Evolutionary conservation across 2,113 vertebrate genomes (phyloP).

Genomic region (Todiramphus chloris): DNA sequence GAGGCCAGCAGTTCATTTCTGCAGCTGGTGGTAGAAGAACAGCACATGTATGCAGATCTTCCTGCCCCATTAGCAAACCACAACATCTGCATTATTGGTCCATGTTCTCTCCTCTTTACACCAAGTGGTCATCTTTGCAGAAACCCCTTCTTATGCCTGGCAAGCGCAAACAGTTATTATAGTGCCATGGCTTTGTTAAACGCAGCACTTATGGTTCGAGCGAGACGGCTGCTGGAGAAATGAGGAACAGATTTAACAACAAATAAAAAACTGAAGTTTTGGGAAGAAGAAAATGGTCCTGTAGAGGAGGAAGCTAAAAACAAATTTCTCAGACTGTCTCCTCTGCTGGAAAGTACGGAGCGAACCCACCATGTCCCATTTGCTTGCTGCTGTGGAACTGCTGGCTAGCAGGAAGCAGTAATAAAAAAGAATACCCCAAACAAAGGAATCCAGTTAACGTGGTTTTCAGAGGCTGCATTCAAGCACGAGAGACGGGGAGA

Average conservation of each 20-base stretch:
- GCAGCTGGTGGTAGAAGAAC: background rate
- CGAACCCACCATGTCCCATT: background rate
- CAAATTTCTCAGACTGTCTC: background rate
- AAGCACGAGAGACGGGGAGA: accelerated
- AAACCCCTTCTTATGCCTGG: background rate
- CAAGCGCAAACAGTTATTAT: background rate
- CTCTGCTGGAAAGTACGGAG: background rate
- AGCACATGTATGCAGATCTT: background rate
- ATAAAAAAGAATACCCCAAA: background rate
- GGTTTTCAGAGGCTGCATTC: background rate
- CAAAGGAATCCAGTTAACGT: background rate
- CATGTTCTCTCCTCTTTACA: background rate
- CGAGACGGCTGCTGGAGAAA: background rate
- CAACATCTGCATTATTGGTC: background rate
- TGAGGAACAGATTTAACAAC: background rate
- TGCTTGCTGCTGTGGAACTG: background rate
- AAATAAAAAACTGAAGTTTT: background rate
- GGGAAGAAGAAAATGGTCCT: background rate
- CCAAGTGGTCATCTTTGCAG: background rate
- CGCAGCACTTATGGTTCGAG: background rate
- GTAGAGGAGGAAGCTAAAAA: background rate
- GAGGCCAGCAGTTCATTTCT: background rate
- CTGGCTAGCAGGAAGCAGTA: background rate
- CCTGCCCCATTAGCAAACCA: background rate
- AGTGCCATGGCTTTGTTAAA: background rate